Conservation (phyloP, 2,888 invertebrate species). For the Drosophila algonquin region DNA sequence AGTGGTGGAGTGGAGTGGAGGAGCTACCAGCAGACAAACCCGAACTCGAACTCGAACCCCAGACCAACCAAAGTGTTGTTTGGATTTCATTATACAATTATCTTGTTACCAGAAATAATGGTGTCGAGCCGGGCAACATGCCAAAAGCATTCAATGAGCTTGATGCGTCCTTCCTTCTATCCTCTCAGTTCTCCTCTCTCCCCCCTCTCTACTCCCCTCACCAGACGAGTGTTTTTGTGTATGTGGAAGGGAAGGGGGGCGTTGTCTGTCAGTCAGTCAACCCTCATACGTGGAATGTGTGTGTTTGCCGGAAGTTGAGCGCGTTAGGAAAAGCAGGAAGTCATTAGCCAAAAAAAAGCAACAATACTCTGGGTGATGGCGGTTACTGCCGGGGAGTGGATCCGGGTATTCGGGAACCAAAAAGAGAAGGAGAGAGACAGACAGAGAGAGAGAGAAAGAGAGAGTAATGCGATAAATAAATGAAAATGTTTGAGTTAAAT, state of each 20-base stretch:
- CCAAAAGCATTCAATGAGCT: slow-evolving; percentile 79
- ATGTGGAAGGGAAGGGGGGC: neutral
- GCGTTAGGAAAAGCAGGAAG: slow-evolving; percentile 74
- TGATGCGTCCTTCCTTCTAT: slow-evolving; percentile 36
- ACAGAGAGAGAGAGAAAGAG: slow-evolving; percentile 2
- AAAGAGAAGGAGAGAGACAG: neutral
- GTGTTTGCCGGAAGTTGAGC: slow-evolving; percentile 60
- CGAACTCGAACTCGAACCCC: neutral
- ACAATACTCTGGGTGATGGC: slow-evolving; percentile 33
- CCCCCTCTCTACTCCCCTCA: neutral
- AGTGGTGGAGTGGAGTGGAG: neutral
- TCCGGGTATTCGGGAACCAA: slow-evolving; percentile 5
- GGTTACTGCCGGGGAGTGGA: slow-evolving; percentile 31
- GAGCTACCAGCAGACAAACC: slow-evolving; percentile 38
- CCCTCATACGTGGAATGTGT: slow-evolving; percentile 31
- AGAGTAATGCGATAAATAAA: slow-evolving; percentile 77
- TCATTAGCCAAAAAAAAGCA: slow-evolving; percentile 65
- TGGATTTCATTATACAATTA: slow-evolving; percentile 82
- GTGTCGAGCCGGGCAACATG: slow-evolving; percentile 78
- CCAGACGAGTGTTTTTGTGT: slow-evolving; percentile 42
- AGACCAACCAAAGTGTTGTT: slow-evolving; percentile 68
- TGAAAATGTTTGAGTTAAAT: slow-evolving; percentile 80
- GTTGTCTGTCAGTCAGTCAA: slow-evolving; percentile 31
- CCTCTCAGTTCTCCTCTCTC: slow-evolving; percentile 13
- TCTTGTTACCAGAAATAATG: slow-evolving; percentile 81